Evolutionary conservation across 2,888 invertebrate species (phyloP).

Genomic region (Synanthedon andrenaeformis): DNA sequence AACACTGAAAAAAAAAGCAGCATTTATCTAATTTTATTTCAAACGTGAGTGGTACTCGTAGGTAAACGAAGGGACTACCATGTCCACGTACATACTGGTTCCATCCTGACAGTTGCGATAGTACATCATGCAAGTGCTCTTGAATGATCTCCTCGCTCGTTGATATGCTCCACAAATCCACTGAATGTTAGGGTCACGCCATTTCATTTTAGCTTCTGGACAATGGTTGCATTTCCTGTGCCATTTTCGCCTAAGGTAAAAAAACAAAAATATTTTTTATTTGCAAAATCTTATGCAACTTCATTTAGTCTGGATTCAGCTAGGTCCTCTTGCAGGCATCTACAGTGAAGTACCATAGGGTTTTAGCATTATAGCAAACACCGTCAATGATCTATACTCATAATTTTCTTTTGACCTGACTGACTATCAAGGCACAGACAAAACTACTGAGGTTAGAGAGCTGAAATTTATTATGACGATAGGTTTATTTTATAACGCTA

Average conservation of each 20-base stretch:
- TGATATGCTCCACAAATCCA: conserved; percentile 62
- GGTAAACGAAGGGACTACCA: neutral
- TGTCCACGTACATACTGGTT: conserved; percentile 35
- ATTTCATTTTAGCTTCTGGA: conserved; percentile 33
- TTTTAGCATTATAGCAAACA: too few relatives aligned
- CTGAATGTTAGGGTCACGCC: conserved; percentile 35
- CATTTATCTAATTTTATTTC: neutral
- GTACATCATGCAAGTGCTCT: conserved; percentile 55
- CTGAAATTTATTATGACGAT: too few relatives aligned
- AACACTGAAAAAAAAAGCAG: conserved; percentile 21
- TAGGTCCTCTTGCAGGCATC: too few relatives aligned
- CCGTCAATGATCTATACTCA: too few relatives aligned
- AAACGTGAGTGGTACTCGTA: neutral
- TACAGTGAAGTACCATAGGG: too few relatives aligned
- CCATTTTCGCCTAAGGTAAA: conserved; percentile 40
- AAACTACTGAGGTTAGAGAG: too few relatives aligned
- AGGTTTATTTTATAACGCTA: too few relatives aligned
- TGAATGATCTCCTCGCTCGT: conserved; percentile 46
- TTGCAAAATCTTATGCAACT: too few relatives aligned
- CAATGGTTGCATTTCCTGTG: conserved; percentile 46
- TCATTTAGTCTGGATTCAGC: too few relatives aligned
- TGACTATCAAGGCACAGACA: too few relatives aligned
- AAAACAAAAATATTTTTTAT: neutral
- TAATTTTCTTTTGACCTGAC: too few relatives aligned
- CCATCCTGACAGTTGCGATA: conserved; percentile 61